Percentiles rank a stretch among this genome's conserved stretches.
Conservation (phyloP, 2,113 vertebrate genomes). For the Cololabis saira region DNA sequence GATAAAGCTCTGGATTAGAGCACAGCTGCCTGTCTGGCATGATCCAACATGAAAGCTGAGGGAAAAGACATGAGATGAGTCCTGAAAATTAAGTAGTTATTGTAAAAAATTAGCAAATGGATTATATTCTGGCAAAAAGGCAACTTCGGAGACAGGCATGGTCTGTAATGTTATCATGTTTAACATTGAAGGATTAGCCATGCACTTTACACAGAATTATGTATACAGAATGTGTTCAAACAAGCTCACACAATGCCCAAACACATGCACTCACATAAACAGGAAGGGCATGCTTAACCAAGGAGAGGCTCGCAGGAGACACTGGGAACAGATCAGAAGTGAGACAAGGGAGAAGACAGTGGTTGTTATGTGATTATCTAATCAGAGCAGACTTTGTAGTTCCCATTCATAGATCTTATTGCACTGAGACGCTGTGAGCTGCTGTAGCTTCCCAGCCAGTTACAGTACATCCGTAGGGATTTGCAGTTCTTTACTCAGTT, state of each 20-base stretch:
- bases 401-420: constrained; percentile 32
- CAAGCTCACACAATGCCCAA: neutral
- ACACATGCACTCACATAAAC: constrained; percentile 43
- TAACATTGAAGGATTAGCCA: neutral
- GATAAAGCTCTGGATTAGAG: constrained; percentile 22
- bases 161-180: neutral
- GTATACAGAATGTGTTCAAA: neutral
- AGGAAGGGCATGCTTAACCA: constrained; percentile 64
- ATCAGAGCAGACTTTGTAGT: constrained; percentile 37
- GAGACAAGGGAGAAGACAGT: constrained; percentile 45
- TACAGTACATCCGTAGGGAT: neutral
- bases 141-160: neutral
- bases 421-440: neutral
- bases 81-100: neutral
- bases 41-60: neutral
- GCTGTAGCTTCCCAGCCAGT: neutral
- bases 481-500: too few relatives aligned
- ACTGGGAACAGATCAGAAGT: constrained; percentile 52
- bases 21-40: neutral
- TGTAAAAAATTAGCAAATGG: neutral
- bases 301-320: constrained; percentile 26
- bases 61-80: neutral
- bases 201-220: neutral
- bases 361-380: constrained; percentile 59
- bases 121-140: neutral